These are phyloP conservation scores for Diprion similis DNA, from an alignment of 1,140 invertebrate genomes.

Conservation along the genomic window DNA sequence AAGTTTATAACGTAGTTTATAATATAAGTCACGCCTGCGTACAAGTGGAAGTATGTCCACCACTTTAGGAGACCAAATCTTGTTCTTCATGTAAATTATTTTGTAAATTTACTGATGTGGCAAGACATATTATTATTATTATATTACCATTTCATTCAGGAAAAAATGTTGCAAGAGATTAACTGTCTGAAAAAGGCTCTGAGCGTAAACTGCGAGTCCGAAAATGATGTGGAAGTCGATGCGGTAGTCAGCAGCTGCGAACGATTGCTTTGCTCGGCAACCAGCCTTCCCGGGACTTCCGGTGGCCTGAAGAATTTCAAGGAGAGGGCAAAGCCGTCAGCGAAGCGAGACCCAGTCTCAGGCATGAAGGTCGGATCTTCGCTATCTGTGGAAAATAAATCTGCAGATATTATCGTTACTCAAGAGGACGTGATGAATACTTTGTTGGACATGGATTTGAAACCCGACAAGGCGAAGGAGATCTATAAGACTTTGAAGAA, in stretches of 20 bases:
- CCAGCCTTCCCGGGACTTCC: background rate
- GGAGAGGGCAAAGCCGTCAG: no score
- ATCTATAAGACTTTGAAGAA: constrained; percentile 46
- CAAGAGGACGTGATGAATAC: constrained; percentile 49
- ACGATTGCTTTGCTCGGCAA: background rate
- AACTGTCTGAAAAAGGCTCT: constrained; percentile 56
- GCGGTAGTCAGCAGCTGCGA: constrained; percentile 18
- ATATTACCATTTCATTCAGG: constrained; percentile 34
- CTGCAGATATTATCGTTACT: constrained; percentile 36
- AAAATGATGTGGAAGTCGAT: constrained; percentile 39
- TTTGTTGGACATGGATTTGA: constrained; percentile 48
- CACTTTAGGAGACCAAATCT: no score
- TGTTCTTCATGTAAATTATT: no score
- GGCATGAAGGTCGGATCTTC: no score
- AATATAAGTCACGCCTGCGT: no score
- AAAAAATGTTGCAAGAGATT: constrained; percentile 58
- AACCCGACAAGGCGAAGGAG: constrained; percentile 44
- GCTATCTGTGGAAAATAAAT: no score
- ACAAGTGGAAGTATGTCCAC: no score
- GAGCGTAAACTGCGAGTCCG: constrained; percentile 49
- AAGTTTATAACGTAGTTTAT: no score
- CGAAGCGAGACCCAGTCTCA: no score
- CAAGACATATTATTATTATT: no score
- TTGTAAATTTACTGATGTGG: no score
- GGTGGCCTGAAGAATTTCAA: background rate